Conservation (phyloP, 2,888 invertebrate genomes). For the Drosophila gaucha region DNA sequence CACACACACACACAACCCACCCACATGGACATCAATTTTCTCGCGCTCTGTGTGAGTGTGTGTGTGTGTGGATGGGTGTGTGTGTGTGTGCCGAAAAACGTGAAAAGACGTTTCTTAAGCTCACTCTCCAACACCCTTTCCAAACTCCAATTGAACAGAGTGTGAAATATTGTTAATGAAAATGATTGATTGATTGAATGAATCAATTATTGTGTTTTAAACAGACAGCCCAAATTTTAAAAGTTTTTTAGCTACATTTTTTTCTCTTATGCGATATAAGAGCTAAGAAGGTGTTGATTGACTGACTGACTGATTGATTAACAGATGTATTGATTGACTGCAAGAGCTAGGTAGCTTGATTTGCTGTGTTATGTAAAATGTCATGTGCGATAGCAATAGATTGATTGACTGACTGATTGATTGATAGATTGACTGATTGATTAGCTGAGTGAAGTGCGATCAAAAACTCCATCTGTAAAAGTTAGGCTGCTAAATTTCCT, state of each 20-base stretch:
- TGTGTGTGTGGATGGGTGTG: conserved; percentile 1
- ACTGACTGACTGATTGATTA: not conserved
- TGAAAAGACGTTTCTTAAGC: conserved; percentile 8
- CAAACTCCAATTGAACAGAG: not conserved
- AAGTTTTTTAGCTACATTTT: not conserved
- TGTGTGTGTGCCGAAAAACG: conserved; percentile 17
- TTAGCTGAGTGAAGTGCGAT: too few relatives aligned
- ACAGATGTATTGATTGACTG: not conserved
- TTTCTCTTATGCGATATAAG: not conserved
- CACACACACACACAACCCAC: conserved; percentile 20
- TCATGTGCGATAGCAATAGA: too few relatives aligned
- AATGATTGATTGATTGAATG: not conserved
- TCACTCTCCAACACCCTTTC: conserved; percentile 27
- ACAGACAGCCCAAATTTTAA: not conserved
- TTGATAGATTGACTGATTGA: too few relatives aligned
- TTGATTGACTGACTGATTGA: too few relatives aligned
- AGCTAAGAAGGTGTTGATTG: not conserved
- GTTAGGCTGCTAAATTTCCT: too few relatives aligned
- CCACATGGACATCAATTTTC: conserved; percentile 52
- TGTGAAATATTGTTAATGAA: not conserved
- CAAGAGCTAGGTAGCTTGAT: too few relatives aligned
- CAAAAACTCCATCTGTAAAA: too few relatives aligned
- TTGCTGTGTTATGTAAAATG: too few relatives aligned
- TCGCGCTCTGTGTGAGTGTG: conserved; percentile 15
- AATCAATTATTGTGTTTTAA: not conserved